These are phyloP conservation scores for Toxostoma redivivum DNA, from an alignment of 2,113 vertebrate species.

Conservation along the genomic window DNA sequence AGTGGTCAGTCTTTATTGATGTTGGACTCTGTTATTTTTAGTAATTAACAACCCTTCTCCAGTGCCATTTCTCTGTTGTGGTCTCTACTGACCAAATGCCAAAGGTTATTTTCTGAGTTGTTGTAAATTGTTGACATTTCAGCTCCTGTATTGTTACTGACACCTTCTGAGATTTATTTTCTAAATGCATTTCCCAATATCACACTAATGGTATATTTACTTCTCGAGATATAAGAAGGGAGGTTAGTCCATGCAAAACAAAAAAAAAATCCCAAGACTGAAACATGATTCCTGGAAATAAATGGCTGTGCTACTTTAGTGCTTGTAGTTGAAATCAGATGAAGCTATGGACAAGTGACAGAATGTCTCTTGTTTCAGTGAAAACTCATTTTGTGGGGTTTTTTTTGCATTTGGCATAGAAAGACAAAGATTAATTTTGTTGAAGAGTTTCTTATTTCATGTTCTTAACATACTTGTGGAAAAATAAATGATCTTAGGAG, in stretches of 20 bases:
- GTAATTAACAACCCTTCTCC: slow-evolving; percentile 25
- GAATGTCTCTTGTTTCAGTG: background rate
- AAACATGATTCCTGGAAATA: background rate
- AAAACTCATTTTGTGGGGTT: background rate
- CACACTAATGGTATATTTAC: background rate
- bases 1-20: background rate
- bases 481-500: background rate
- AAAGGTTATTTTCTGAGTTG: slow-evolving; percentile 44
- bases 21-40: background rate
- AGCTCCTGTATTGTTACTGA: background rate
- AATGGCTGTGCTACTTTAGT: background rate
- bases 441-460: background rate
- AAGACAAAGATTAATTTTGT: background rate
- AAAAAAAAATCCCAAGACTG: background rate
- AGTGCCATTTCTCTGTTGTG: slow-evolving; percentile 30
- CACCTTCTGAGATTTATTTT: background rate
- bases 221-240: background rate
- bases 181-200: background rate
- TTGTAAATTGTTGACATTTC: background rate
- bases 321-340: background rate
- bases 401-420: background rate
- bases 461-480: background rate
- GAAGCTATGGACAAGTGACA: background rate
- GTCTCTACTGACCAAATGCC: slow-evolving; percentile 35
- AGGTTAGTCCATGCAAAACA: background rate